phyloP scores from a whole-genome alignment of 2,113 vertebrate species.

The Scartelaos histophorus region DNA sequence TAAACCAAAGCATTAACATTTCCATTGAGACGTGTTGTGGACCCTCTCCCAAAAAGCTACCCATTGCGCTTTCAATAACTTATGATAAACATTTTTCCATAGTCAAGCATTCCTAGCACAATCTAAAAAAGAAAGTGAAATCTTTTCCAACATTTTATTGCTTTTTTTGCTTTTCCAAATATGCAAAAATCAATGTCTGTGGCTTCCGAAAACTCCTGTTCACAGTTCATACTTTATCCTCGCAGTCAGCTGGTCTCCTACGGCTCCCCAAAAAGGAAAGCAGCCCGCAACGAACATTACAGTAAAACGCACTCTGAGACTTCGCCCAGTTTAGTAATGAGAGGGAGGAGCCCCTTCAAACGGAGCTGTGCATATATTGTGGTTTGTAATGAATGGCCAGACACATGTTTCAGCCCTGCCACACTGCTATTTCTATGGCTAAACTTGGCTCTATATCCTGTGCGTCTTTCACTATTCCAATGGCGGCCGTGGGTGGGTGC shows the following conservation, averaged over 20 bases:
- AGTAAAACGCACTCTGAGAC: slow-evolving; percentile 28
- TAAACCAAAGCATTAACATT: no score
- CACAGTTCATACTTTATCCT: background rate
- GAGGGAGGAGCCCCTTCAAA: slow-evolving; percentile 56
- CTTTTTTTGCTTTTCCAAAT: background rate
- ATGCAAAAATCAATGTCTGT: background rate
- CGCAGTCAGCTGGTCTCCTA: slow-evolving; percentile 14
- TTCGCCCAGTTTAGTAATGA: slow-evolving; percentile 64
- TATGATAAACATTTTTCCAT: no score
- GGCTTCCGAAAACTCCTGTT: slow-evolving; percentile 14
- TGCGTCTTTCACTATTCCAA: slow-evolving; percentile 29
- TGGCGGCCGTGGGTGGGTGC: slow-evolving; percentile 61
- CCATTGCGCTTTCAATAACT: no score
- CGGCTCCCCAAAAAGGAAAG: slow-evolving; percentile 43
- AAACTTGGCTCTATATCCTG: slow-evolving; percentile 28
- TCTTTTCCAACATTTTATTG: background rate
- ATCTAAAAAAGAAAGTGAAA: background rate
- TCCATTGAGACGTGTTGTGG: no score
- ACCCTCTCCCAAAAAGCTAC: no score
- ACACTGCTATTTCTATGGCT: slow-evolving; percentile 51
- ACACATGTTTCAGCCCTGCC: slow-evolving; percentile 48
- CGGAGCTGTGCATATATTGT: slow-evolving; percentile 32
- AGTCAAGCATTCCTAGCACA: background rate
- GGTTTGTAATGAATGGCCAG: slow-evolving; percentile 63
- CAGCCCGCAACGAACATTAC: slow-evolving; percentile 32